These are phyloP conservation scores for Hemichromis elongatus DNA, from an alignment of 2,113 vertebrate species.

Conservation along the genomic window DNA sequence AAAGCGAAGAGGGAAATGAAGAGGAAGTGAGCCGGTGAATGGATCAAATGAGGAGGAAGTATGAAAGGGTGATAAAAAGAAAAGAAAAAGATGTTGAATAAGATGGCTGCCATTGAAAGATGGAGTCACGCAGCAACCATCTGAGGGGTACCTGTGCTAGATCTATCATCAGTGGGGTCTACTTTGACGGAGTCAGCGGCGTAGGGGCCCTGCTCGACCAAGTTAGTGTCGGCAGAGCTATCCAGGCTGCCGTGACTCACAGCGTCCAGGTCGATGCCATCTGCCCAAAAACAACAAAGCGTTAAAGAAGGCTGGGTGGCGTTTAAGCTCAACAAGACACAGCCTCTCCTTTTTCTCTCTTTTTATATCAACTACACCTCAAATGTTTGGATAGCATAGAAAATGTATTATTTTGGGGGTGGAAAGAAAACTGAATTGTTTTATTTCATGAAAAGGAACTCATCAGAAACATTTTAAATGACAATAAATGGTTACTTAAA, in stretches of 20 bases:
- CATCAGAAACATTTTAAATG: background rate
- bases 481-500: background rate
- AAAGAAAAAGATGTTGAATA: conserved; percentile 30
- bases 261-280: conserved; percentile 83
- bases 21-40: background rate
- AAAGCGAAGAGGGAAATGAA: background rate
- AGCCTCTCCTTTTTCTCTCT: background rate
- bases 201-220: conserved; percentile 73
- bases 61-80: conserved; percentile 12
- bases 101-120: conserved; percentile 22
- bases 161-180: conserved; percentile 80
- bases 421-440: background rate
- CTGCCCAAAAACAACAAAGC: conserved; percentile 71
- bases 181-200: conserved; percentile 72
- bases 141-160: conserved; percentile 78
- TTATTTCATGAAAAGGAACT: background rate
- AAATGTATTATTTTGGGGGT: background rate
- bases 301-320: conserved; percentile 1
- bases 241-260: conserved; percentile 85
- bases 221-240: conserved; percentile 75
- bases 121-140: background rate
- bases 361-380: background rate
- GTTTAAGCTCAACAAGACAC: background rate
- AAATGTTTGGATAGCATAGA: background rate
- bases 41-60: conserved; percentile 8